These are phyloP conservation scores for Bellardia bayeri DNA, from an alignment of 2,888 invertebrate genomes.

Conservation along the genomic window DNA sequence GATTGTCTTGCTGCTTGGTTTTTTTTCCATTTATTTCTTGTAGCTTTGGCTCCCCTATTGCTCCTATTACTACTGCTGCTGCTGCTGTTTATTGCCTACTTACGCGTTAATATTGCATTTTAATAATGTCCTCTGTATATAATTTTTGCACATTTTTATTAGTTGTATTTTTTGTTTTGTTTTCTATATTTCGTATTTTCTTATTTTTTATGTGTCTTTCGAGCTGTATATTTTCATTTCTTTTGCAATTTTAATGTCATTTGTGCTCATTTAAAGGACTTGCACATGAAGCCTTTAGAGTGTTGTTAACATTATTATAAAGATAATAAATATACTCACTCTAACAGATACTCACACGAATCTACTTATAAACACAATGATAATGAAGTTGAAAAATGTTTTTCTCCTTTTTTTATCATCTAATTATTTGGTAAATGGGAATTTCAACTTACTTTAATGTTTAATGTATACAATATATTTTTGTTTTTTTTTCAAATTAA, in stretches of 20 bases:
- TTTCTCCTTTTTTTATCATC: neutral
- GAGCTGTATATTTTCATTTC: conserved; percentile 23
- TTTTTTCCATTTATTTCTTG: conserved; percentile 6
- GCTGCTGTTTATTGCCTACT: conserved; percentile 71
- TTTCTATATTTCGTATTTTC: neutral
- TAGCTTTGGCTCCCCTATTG: neutral
- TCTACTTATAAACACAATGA: neutral
- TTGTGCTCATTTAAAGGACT: conserved; percentile 56
- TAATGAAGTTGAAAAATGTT: conserved; percentile 21
- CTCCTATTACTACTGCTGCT: conserved; percentile 9
- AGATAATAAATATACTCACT: neutral
- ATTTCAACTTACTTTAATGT: neutral
- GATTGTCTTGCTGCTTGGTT: neutral
- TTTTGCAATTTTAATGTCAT: conserved; percentile 62
- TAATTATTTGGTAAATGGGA: neutral
- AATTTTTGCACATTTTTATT: conserved; percentile 73
- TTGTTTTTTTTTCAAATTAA: too few species aligned
- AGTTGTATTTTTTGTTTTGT: conserved; percentile 40
- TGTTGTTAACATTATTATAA: conserved; percentile 56
- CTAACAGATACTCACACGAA: neutral
- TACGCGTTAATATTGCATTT: conserved; percentile 73
- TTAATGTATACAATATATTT: too few species aligned
- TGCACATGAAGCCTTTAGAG: conserved; percentile 59
- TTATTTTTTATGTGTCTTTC: conserved; percentile 6
- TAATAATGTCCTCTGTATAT: conserved; percentile 71